phyloP scores from a whole-genome alignment of 1,140 invertebrate species.

The Arion vulgaris region DNA sequence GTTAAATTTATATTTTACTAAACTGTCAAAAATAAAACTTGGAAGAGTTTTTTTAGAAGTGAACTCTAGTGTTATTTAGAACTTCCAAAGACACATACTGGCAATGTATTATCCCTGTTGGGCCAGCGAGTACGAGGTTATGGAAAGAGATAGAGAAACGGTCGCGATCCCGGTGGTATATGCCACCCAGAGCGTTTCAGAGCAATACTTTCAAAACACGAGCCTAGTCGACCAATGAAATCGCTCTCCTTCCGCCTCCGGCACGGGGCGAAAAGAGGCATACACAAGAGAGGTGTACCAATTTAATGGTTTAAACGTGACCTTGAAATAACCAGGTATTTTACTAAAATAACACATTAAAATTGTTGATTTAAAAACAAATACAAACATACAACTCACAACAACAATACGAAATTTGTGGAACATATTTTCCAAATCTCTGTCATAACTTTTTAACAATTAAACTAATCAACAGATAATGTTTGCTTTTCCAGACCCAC shows the following conservation, averaged over 20 bases:
- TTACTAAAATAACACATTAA: background rate
- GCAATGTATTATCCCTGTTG: background rate
- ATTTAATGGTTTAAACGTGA: background rate
- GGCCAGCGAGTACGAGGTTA: background rate
- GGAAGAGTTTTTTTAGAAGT: no score
- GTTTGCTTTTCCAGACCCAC: background rate
- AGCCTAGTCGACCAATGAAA: slow-evolving; percentile 12
- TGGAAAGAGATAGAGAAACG: background rate
- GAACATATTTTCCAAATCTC: no score
- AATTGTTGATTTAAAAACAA: no score
- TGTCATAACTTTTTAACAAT: no score
- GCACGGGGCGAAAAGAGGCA: background rate
- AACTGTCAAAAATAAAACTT: no score
- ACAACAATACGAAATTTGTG: no score
- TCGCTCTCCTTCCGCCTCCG: background rate
- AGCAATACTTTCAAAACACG: slow-evolving; percentile 3
- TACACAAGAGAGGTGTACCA: background rate
- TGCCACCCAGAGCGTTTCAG: slow-evolving; percentile 15
- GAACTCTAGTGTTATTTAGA: no score
- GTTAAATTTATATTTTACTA: no score
- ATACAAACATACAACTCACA: no score
- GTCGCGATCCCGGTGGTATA: slow-evolving; percentile 14
- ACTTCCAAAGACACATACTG: no score
- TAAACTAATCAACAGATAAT: background rate
- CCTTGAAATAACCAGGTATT: background rate